phyloP scores from a whole-genome alignment of 2,888 invertebrate genomes.

The Melanostoma scalare region DNA sequence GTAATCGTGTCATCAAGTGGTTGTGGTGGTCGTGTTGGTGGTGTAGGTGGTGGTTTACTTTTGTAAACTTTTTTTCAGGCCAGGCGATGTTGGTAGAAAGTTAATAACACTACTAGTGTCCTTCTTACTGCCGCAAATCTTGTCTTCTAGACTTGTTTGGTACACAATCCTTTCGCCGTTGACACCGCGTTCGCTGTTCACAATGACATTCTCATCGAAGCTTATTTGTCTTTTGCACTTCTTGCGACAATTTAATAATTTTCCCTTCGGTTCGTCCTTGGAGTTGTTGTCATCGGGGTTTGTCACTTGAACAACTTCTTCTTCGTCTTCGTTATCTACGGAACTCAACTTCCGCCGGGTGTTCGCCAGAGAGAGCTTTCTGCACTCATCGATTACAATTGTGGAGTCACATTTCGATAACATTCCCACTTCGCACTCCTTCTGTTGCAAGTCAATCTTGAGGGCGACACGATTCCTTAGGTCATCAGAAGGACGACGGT shows the following conservation, averaged over 20 bases:
- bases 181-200: constrained; percentile 59
- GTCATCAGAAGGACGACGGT: constrained; percentile 83
- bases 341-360: constrained; percentile 60
- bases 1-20: constrained; percentile 32
- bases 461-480: constrained; percentile 53
- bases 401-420: constrained; percentile 57
- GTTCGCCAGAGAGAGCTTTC: constrained; percentile 59
- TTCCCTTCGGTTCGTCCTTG: constrained; percentile 25
- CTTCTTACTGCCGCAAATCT: constrained; percentile 67
- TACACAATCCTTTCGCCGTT: constrained; percentile 68
- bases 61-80: constrained; percentile 59
- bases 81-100: constrained; percentile 53
- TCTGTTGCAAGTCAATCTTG: constrained; percentile 53
- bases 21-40: constrained; percentile 19
- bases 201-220: constrained; percentile 77
- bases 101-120: constrained; percentile 58
- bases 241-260: constrained; percentile 66
- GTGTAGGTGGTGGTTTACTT: constrained; percentile 27
- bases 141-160: constrained; percentile 73
- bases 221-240: constrained; percentile 79
- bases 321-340: constrained; percentile 61
- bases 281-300: constrained; percentile 20
- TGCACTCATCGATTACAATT: constrained; percentile 63
- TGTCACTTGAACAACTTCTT: constrained; percentile 45
- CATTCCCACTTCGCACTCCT: constrained; percentile 64